Conservation (phyloP, 2,888 invertebrate species). For the Cantharis lateralis region DNA sequence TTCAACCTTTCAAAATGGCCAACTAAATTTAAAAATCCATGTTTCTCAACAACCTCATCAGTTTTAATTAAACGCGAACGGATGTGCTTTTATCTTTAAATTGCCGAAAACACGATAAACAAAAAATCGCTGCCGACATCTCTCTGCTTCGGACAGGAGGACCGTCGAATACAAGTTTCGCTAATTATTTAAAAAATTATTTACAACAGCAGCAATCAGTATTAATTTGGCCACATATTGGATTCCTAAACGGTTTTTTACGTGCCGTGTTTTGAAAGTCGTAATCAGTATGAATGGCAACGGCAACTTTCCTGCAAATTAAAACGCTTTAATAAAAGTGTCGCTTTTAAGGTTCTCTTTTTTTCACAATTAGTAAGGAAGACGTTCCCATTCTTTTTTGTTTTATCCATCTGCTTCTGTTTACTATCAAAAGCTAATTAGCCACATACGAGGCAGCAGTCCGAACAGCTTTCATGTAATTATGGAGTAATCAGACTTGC, state of each 20-base stretch:
- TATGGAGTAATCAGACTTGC: slow-evolving; percentile 31
- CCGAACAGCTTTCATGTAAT: slow-evolving; percentile 32
- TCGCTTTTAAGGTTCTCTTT: not conserved
- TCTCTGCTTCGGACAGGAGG: not conserved
- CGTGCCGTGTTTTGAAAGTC: not conserved
- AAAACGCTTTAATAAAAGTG: slow-evolving; percentile 3
- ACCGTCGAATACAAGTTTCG: not conserved
- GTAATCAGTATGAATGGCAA: not conserved
- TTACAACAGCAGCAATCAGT: not conserved
- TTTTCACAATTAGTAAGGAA: not conserved
- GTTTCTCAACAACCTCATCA: not conserved
- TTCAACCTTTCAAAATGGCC: slow-evolving; percentile 18
- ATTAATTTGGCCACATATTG: not conserved
- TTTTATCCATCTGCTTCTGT: slow-evolving; percentile 29
- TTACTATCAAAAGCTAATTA: slow-evolving; percentile 32
- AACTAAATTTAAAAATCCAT: slow-evolving; percentile 1
- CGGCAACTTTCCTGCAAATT: not conserved
- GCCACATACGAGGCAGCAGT: slow-evolving; percentile 28
- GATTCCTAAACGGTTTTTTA: not conserved
- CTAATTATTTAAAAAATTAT: not conserved
- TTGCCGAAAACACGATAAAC: not conserved
- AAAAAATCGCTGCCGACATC: not conserved
- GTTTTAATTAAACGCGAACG: not conserved
- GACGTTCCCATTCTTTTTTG: slow-evolving; percentile 5
- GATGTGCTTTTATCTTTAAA: not conserved